Conservation (phyloP, 2,888 invertebrate genomes). For the Thecocarcelia acutangulata region DNA sequence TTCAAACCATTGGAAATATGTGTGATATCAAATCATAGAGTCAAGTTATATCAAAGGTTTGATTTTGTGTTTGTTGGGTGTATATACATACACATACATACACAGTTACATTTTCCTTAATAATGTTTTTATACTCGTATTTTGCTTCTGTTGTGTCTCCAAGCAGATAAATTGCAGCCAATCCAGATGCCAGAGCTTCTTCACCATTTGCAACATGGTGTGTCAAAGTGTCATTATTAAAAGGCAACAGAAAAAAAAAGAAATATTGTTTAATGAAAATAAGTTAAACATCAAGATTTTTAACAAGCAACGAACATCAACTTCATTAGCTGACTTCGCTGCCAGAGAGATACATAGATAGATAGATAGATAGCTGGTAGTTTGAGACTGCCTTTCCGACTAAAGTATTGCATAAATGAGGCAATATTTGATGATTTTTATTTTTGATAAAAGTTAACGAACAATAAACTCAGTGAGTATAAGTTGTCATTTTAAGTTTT, state of each 20-base stretch:
- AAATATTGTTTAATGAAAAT: conserved; percentile 1
- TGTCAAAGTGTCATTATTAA: conserved; percentile 65
- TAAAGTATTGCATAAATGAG: not conserved
- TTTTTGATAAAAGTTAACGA: conserved; percentile 28
- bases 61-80: too few relatives aligned
- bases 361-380: not conserved
- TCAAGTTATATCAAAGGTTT: too few relatives aligned
- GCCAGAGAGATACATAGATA: too few relatives aligned
- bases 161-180: conserved; percentile 65
- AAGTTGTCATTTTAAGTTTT: conserved; percentile 31
- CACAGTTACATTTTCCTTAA: conserved; percentile 18
- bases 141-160: not conserved
- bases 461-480: conserved; percentile 25
- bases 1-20: too few relatives aligned
- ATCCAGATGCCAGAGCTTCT: conserved; percentile 49
- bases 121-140: too few relatives aligned
- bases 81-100: not conserved
- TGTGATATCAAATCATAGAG: too few relatives aligned
- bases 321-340: conserved; percentile 56
- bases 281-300: conserved; percentile 64
- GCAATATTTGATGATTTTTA: not conserved
- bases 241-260: not conserved
- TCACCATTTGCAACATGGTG: conserved; percentile 45
- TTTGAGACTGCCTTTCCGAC: not conserved
- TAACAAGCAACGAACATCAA: conserved; percentile 53